Evolutionary conservation across 2,113 vertebrate genomes (phyloP).

Genomic region (Bombycilla garrulus): DNA sequence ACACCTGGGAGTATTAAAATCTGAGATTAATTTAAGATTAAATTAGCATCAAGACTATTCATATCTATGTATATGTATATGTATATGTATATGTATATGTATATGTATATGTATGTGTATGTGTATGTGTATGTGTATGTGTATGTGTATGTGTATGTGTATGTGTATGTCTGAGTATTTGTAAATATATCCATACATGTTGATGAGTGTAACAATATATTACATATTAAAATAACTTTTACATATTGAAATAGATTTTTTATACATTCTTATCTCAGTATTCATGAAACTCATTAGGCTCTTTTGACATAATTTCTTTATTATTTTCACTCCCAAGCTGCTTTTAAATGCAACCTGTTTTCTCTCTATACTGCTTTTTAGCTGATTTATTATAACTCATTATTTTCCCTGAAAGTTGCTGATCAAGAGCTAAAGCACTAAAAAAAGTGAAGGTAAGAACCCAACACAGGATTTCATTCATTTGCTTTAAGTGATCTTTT

Average conservation of each 20-base stretch:
- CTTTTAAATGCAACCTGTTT: background rate
- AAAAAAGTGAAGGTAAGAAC: background rate
- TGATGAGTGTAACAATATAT: background rate
- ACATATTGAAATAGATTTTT: background rate
- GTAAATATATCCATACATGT: background rate
- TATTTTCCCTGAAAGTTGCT: background rate
- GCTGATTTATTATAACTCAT: background rate
- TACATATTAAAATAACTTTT: constrained; percentile 14
- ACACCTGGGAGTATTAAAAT: constrained; percentile 32
- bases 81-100: too few relatives aligned
- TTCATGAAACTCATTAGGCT: background rate
- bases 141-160: too few relatives aligned
- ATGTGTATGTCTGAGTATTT: background rate
- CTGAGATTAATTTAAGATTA: constrained; percentile 29
- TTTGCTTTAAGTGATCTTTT: background rate
- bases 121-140: too few relatives aligned
- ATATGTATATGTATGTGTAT: too few relatives aligned
- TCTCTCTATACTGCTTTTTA: background rate
- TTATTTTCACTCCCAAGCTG: background rate
- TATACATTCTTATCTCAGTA: constrained; percentile 6
- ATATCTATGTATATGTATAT: background rate
- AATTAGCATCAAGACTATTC: constrained; percentile 27
- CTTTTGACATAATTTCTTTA: background rate
- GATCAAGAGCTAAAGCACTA: background rate
- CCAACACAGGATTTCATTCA: background rate